phyloP scores from a whole-genome alignment of 2,888 invertebrate species.

The Microctonus brassicae region DNA sequence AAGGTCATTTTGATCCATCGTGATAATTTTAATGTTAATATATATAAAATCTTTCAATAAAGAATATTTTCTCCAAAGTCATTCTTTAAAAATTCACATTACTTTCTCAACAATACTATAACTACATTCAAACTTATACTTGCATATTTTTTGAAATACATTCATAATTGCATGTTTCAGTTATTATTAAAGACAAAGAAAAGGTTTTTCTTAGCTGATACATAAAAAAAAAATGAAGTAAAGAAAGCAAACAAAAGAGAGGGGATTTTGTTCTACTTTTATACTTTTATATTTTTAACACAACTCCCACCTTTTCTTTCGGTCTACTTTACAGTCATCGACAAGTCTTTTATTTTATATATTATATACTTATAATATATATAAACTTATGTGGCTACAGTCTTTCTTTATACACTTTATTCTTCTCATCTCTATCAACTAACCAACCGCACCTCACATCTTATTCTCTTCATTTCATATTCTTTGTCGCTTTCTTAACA shows the following conservation, averaged over 20 bases:
- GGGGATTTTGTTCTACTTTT: conserved; percentile 53
- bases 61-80: no score
- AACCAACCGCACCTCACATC: conserved; percentile 28
- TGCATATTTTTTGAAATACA: no score
- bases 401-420: conserved; percentile 10
- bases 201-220: not conserved
- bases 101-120: no score
- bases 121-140: no score
- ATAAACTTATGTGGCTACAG: not conserved
- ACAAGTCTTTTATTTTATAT: conserved; percentile 30
- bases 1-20: no score
- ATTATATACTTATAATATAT: no score
- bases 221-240: conserved; percentile 36
- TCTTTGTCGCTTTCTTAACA: conserved; percentile 14
- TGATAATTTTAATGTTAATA: no score
- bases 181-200: conserved; percentile 1
- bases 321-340: conserved; percentile 58
- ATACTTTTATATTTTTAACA: conserved; percentile 63
- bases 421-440: conserved; percentile 13
- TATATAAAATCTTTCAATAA: no score
- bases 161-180: no score
- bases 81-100: no score
- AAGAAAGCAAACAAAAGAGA: conserved; percentile 7
- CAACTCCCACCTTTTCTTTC: conserved; percentile 47
- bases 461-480: conserved; percentile 16